Base-by-base conservation (phyloP, 2,888 invertebrate genomes). In the Heliothis peltigera region DNA sequence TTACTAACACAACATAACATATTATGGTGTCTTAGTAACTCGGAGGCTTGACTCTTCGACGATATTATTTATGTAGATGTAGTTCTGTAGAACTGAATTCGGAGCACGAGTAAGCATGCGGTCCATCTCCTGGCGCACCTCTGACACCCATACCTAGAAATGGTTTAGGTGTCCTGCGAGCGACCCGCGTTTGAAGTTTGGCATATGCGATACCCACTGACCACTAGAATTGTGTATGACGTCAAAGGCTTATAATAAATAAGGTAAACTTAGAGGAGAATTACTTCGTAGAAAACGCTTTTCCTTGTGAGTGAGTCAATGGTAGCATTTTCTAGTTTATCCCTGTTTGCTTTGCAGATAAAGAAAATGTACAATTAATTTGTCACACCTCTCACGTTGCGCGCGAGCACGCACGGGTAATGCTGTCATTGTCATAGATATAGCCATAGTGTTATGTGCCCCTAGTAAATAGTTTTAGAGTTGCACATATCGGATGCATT, bases 191-290 rank as follows among this genome's bases (percentile, higher is more conserved):
- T n/a, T n/a, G n/a, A n/a, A n/a, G n/a, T n/a, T n/a, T n/a, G n/a
- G n/a, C n/a, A n/a, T n/a, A n/a, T n/a, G n/a, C n/a, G n/a, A n/a
- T 49, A 42, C n/a, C 10, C 6, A 32, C 7, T 12, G n/a, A 35
- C 17, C 32, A 12, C 2, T n/a, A 18, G 22, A 15, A 21, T 46
- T 28, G 28, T 18, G 35, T 7, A 19, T 25, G 12, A 28, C 48
- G n/a, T 12, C 48, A 18, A 15, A 18, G 8, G 10, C n/a, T n/a
- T n/a, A n/a, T 25, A 12, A 53, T 25, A 21, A 49, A 39, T 39
- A 39, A 39, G 39, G 39, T 15, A 54, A 54, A 17, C 53, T 22
- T 7, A 28, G 32, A 70, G 28, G 70, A 62, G 43, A 70, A 35
- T 54, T 0, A 18, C 43, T 68, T 63, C 54, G 64, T 49, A 54